These are phyloP conservation scores for Phodopus roborovskii DNA, from an alignment of 2,113 vertebrate genomes.

Conservation along the genomic window DNA sequence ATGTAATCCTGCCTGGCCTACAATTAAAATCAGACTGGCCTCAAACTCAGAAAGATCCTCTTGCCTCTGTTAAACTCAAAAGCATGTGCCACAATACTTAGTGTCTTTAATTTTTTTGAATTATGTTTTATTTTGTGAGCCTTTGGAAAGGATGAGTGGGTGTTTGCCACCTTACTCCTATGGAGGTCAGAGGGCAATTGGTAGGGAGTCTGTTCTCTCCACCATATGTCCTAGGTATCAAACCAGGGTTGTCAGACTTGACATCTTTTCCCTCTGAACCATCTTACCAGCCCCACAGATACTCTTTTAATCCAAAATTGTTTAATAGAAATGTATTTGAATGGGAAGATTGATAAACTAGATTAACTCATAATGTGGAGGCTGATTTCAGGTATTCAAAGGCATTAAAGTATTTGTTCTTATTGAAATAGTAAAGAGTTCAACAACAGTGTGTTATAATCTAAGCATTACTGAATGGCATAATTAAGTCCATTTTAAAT, in stretches of 20 bases:
- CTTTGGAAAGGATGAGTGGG: not conserved
- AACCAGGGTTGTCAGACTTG: not conserved
- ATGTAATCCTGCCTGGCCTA: not conserved
- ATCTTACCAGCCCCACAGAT: not conserved
- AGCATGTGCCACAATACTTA: not conserved
- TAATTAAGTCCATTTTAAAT: not conserved
- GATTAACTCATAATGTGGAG: not conserved
- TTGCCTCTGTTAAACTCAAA: not conserved
- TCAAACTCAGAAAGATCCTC: not conserved
- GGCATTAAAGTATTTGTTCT: not conserved
- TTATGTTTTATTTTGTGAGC: not conserved
- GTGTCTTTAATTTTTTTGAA: not conserved
- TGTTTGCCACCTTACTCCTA: not conserved
- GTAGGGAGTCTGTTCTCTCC: too few relatives aligned
- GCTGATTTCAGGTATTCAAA: not conserved
- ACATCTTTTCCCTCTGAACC: not conserved
- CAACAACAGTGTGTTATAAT: not conserved
- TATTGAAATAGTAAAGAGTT: not conserved
- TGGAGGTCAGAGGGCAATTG: not conserved
- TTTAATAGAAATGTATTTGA: conserved; percentile 37
- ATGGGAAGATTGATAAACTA: conserved; percentile 8
- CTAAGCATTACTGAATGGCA: not conserved
- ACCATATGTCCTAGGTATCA: not conserved
- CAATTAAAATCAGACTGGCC: not conserved
- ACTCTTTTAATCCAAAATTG: conserved; percentile 23